phyloP scores from a whole-genome alignment of 1,140 invertebrate species.

The Physella acuta region DNA sequence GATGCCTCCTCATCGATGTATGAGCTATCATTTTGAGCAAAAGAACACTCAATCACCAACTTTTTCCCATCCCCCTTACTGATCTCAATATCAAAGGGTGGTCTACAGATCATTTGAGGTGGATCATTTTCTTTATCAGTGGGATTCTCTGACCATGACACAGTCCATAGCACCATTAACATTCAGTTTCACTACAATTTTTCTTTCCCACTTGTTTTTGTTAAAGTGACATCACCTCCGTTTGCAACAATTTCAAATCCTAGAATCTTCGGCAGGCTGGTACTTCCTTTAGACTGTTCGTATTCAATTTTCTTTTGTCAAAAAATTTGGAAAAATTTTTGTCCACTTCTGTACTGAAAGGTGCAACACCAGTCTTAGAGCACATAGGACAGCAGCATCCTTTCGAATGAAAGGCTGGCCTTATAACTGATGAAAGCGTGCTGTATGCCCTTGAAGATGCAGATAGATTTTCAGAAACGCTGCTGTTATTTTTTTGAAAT shows the following conservation, averaged over 20 bases:
- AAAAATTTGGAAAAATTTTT: constrained; percentile 36
- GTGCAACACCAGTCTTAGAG: background rate
- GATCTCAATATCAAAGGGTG: constrained; percentile 39
- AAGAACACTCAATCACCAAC: too few relatives aligned
- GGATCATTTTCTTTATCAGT: constrained; percentile 24
- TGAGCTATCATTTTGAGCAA: constrained; percentile 22
- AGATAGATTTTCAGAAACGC: background rate
- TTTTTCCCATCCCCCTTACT: too few relatives aligned
- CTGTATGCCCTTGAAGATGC: constrained; percentile 9
- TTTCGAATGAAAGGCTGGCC: background rate
- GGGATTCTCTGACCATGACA: constrained; percentile 1
- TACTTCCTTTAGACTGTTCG: constrained; percentile 26
- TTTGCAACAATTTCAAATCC: too few relatives aligned
- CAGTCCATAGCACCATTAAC: constrained; percentile 35
- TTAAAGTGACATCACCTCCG: constrained; percentile 35
- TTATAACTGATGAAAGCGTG: background rate
- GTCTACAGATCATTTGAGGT: constrained; percentile 37
- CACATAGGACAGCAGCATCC: background rate
- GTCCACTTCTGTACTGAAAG: constrained; percentile 26
- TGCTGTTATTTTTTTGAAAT: background rate
- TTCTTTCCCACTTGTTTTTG: constrained; percentile 30
- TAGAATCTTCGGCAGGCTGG: constrained; percentile 16
- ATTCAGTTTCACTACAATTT: constrained; percentile 36
- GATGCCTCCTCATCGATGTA: constrained; percentile 5
- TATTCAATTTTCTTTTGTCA: constrained; percentile 36